These are phyloP conservation scores for Chrysolina haemoptera DNA, from an alignment of 2,888 invertebrate species.

Conservation along the genomic window DNA sequence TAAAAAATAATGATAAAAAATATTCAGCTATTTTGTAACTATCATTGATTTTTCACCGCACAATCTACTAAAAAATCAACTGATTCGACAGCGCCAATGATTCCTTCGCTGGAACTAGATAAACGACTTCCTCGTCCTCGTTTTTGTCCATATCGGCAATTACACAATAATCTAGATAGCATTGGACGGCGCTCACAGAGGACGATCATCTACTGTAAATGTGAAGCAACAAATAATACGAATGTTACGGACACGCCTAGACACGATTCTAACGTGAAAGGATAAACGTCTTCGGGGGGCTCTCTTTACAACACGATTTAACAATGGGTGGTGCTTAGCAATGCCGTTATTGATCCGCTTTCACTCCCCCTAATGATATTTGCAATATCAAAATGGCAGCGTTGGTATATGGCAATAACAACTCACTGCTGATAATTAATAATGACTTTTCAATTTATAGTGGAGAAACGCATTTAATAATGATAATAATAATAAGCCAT, in stretches of 20 bases:
- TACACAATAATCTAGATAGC: conserved; percentile 17
- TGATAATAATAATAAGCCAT: no score
- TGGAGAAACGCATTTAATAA: no score
- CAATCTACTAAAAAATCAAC: background rate
- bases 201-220: conserved; percentile 33
- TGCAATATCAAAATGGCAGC: conserved; percentile 31
- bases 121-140: conserved; percentile 12
- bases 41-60: background rate
- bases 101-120: background rate
- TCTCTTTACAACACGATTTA: conserved; percentile 41
- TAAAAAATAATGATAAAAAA: no score
- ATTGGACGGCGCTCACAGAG: conserved; percentile 17
- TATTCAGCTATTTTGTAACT: no score
- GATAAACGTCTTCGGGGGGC: conserved; percentile 41
- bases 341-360: conserved; percentile 43
- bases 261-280: conserved; percentile 51
- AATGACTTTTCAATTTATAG: no score
- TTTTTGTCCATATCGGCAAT: conserved; percentile 14
- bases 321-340: conserved; percentile 48
- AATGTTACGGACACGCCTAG: conserved; percentile 50
- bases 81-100: background rate
- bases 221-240: conserved; percentile 42
- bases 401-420: background rate
- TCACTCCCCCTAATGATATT: conserved; percentile 36
- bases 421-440: background rate